Evolutionary conservation across 2,797 vertebrate genomes (phyloP), one percentile per base, ranked within the genome.

Genomic region (Lepidocolaptes lacrymiger): DNA sequence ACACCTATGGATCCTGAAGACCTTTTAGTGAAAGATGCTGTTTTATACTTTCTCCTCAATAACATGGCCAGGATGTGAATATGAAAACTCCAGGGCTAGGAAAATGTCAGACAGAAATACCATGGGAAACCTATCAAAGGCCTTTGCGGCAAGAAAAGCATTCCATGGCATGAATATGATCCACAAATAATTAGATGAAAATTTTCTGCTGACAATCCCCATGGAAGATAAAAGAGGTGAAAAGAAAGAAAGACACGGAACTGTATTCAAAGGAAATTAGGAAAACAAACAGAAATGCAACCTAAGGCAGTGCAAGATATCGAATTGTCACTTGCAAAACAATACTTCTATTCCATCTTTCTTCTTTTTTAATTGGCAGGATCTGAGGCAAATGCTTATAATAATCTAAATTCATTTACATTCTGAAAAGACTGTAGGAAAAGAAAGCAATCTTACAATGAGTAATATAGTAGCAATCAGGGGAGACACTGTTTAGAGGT

Each of bases 241-340:
- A 92, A 93, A 88, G 36, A 92, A 93, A 83, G 58, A 86, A 46
- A 94, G 86, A 75, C 5, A 3, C 32, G 43, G 91, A 96, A 73
- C 75, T 72, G 17, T 55, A 90, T 78, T 77, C 62, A 79, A 81
- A 83, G 61, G 44, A 94, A 96, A 95, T 90, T 48, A 83, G 44
- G 71, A 91, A 93, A 93, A 79, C 48, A 95, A 96, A 85, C 72
- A 96, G 39, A 97, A 94, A 75, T 54, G 30, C 46, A 88, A 88
- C 74, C 75, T 76, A 82, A 96, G 72, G 66, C 83, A 59, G 28
- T 73, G 81, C 62, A 91, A 48, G 37, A 52, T 66, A 92, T 41
- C 75, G 75, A 90, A 74, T 14, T 93, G 89, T 74, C 80, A 69
- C 74, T 83, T 63, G 63, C 19, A 91, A 78, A 89, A 81, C 43